Percentiles rank a stretch among this genome's conserved stretches.
phyloP scores from a whole-genome alignment of 2,113 vertebrate species.

The Synchiropus splendidus region DNA sequence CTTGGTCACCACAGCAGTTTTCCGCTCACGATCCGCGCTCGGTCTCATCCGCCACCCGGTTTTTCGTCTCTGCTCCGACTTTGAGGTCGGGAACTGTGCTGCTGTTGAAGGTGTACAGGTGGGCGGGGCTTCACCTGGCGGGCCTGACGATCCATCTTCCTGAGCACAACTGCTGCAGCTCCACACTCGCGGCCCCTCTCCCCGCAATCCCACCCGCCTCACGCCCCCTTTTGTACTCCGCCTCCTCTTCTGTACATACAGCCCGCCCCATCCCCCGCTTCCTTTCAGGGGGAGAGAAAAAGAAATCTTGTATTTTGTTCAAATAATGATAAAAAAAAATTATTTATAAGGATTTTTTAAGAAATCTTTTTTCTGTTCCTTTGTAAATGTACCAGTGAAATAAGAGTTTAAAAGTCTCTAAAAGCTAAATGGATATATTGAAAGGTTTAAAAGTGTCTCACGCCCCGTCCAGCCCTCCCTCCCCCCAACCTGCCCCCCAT shows the following conservation, averaged over 20 bases:
- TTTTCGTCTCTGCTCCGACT: slow-evolving; percentile 24
- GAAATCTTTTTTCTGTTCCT: slow-evolving; percentile 51
- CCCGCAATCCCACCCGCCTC: slow-evolving; percentile 11
- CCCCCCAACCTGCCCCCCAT: slow-evolving; percentile 54
- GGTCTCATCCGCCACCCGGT: slow-evolving; percentile 8
- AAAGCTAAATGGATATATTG: slow-evolving; percentile 64
- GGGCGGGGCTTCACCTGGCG: slow-evolving; percentile 22
- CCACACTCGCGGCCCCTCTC: neutral
- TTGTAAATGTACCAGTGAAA: slow-evolving; percentile 72
- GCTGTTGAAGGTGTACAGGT: no score
- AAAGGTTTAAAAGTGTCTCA: slow-evolving; percentile 57
- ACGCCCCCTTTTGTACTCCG: slow-evolving; percentile 58
- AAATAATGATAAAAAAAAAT: slow-evolving; percentile 67
- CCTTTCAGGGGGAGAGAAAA: slow-evolving; percentile 30
- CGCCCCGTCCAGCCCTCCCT: slow-evolving; percentile 31
- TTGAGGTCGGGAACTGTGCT: no score
- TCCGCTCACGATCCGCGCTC: no score
- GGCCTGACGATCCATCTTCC: slow-evolving; percentile 49
- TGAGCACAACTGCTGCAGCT: slow-evolving; percentile 46
- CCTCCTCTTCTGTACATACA: slow-evolving; percentile 59
- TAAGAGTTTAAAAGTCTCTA: slow-evolving; percentile 65
- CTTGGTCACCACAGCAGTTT: no score
- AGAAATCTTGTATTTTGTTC: slow-evolving; percentile 72
- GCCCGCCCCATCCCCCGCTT: slow-evolving; percentile 8
- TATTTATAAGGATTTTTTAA: slow-evolving; percentile 73